phyloP scores from a whole-genome alignment of 2,113 vertebrate species.

The Leptosomus discolor region DNA sequence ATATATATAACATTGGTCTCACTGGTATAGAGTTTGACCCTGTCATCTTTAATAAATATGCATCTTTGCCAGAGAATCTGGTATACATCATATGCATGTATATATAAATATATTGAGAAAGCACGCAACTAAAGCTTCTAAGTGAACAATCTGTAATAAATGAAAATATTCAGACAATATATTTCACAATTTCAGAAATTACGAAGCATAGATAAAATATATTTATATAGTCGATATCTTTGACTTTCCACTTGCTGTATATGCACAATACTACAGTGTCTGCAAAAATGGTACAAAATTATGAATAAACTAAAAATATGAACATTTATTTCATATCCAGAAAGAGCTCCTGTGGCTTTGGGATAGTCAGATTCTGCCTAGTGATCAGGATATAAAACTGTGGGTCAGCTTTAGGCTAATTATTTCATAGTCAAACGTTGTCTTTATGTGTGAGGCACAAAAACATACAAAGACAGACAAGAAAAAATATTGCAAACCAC shows the following conservation, averaged over 20 bases:
- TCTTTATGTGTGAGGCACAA: background rate
- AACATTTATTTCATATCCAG: background rate
- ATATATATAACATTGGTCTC: background rate
- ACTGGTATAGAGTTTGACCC: background rate
- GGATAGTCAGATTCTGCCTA: background rate
- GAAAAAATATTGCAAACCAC: background rate
- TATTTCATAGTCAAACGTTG: background rate
- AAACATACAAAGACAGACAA: background rate
- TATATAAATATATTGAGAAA: background rate
- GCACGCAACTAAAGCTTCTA: background rate
- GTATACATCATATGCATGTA: background rate
- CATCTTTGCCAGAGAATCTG: background rate
- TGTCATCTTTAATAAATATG: background rate
- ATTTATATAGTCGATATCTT: background rate
- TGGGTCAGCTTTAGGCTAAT: background rate
- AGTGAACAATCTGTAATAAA: background rate
- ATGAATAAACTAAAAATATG: background rate
- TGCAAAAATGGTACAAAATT: background rate
- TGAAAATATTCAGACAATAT: background rate
- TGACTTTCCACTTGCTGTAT: background rate
- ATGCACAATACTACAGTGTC: background rate
- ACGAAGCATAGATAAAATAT: background rate
- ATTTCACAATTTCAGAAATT: background rate
- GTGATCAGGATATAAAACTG: background rate
- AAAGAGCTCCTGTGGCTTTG: background rate